Evolutionary conservation across 2,888 invertebrate species (phyloP), one percentile per base, ranked within the genome.

Genomic region (Agrotis segetum): DNA sequence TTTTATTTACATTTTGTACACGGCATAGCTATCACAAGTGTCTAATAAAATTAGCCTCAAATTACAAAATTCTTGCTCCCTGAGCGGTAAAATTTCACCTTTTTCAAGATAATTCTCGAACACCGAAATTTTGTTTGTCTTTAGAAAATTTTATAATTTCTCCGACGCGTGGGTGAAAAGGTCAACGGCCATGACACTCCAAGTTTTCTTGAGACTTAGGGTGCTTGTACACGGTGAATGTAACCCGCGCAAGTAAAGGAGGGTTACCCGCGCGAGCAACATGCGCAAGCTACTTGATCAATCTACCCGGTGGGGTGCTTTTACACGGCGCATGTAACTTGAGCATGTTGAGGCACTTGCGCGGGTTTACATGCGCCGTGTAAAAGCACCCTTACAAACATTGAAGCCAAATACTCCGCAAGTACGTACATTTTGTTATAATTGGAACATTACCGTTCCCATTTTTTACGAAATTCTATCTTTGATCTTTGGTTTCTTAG

Each of bases 331-430:
- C n/a, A n/a, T n/a, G n/a, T n/a, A n/a, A n/a, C n/a, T n/a, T n/a
- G n/a, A n/a, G n/a, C n/a, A n/a, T n/a, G n/a, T n/a, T n/a, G n/a
- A n/a, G n/a, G n/a, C n/a, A n/a, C n/a, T n/a, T n/a, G n/a, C n/a
- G n/a, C n/a, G n/a, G n/a, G n/a, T n/a, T n/a, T n/a, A n/a, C n/a
- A n/a, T n/a, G n/a, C n/a, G n/a, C n/a, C n/a, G n/a, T n/a, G n/a
- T n/a, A n/a, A n/a, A n/a, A n/a, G n/a, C n/a, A n/a, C n/a, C n/a
- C n/a, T n/a, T 69, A 19, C 11, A 50, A 72, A 77, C 46, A 47
- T 58, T 77, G 29, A 21, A 47, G 5, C n/a, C 9, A 50, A 77
- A 58, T 58, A 77, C 46, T 77, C 69, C 40, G 14, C 52, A 47
- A 77, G 46, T 58, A 47, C 34, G 24, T 52, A 24, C 1, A 24